Conservation (phyloP, 2,113 vertebrate genomes). For the Dromaius novaehollandiae region DNA sequence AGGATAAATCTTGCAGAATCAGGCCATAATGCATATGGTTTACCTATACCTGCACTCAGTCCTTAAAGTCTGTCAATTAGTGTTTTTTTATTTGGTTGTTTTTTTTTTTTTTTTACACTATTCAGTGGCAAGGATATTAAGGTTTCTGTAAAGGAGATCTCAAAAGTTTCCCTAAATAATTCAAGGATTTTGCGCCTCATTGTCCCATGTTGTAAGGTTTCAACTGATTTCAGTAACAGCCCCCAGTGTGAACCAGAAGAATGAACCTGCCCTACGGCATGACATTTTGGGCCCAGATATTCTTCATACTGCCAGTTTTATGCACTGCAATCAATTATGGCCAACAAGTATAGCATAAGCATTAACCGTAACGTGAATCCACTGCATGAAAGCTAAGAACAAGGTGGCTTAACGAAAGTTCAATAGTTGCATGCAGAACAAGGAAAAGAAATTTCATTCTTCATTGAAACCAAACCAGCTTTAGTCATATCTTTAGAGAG, state of each 20-base stretch:
- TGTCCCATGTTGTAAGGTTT: neutral
- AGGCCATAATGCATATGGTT: neutral
- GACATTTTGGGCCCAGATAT: neutral
- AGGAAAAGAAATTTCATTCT: neutral
- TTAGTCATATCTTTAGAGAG: neutral
- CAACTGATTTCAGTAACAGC: neutral
- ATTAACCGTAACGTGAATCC: rapidly evolving
- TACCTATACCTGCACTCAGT: neutral
- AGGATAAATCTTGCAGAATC: slow-evolving; percentile 35
- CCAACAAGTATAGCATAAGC: rapidly evolving
- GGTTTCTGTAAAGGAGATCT: neutral
- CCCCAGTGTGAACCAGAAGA: neutral
- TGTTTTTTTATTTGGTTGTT: too few species aligned
- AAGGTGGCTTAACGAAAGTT: neutral
- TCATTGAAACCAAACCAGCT: neutral
- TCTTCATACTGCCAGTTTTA: neutral
- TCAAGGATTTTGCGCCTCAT: neutral
- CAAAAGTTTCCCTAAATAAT: neutral
- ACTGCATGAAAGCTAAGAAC: neutral
- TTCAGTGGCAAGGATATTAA: neutral
- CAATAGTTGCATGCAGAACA: neutral
- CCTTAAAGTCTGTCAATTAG: slow-evolving; percentile 10
- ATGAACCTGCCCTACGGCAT: rapidly evolving
- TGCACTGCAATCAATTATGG: neutral
- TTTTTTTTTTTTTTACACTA: slow-evolving; percentile 2